phyloP scores from a whole-genome alignment of 2,113 vertebrate species.

The Rostratula benghalensis region DNA sequence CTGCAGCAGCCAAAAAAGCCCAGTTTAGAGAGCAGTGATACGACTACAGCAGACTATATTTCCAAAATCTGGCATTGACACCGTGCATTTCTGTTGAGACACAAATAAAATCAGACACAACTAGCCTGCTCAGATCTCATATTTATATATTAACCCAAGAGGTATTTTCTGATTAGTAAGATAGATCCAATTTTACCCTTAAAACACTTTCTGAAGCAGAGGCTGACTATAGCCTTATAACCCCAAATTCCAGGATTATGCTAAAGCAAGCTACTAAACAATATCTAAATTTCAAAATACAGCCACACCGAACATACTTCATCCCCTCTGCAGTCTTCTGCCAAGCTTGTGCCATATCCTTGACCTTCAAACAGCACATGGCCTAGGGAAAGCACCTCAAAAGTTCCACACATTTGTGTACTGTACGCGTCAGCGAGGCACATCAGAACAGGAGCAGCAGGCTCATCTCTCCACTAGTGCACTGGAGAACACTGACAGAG shows the following conservation, averaged over 20 bases:
- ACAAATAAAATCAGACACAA: background rate
- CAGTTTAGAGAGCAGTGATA: background rate
- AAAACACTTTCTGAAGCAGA: background rate
- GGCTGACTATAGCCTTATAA: background rate
- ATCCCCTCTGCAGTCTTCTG: background rate
- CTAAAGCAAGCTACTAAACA: conserved; percentile 17
- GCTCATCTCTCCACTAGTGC: background rate
- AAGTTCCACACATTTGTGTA: background rate
- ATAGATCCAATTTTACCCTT: background rate
- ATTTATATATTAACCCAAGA: background rate
- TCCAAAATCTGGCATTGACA: background rate
- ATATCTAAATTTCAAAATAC: background rate
- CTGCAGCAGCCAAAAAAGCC: background rate
- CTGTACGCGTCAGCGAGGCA: background rate
- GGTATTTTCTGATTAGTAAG: background rate
- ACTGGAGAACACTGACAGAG: background rate
- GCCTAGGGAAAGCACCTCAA: background rate
- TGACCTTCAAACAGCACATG: background rate
- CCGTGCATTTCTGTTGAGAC: background rate
- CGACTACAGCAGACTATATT: background rate
- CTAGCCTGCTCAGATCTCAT: background rate
- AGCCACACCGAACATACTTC: background rate
- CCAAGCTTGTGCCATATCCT: background rate
- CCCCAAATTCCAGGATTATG: background rate
- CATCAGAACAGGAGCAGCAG: background rate